Evolutionary conservation across 2,888 invertebrate genomes (phyloP).

Genomic region (Xylota segnis): DNA sequence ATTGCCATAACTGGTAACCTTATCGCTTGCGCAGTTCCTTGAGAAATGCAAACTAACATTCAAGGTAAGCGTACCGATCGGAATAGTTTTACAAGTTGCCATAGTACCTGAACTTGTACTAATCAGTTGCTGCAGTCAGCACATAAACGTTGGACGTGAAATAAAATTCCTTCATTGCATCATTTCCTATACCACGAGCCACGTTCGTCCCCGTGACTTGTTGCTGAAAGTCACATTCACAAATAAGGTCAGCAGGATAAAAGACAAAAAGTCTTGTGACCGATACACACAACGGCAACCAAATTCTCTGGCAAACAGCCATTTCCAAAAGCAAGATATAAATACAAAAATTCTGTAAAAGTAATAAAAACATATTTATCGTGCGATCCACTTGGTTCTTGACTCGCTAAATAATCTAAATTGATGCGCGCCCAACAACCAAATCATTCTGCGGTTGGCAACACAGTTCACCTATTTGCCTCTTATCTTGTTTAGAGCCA

Average conservation of each 20-base stretch:
- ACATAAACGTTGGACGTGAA: constrained; percentile 29
- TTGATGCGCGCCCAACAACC: constrained; percentile 28
- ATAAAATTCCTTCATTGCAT: constrained; percentile 20
- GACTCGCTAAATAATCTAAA: neutral
- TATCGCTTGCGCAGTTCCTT: too few species aligned
- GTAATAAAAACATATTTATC: constrained; percentile 12
- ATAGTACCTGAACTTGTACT: too few species aligned
- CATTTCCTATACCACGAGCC: neutral
- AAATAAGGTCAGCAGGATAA: constrained; percentile 12
- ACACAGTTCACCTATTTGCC: constrained; percentile 10
- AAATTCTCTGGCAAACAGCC: constrained; percentile 8
- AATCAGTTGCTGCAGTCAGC: neutral
- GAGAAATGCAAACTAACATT: too few species aligned
- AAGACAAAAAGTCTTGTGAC: constrained; percentile 11
- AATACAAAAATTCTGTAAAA: neutral
- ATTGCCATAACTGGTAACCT: too few species aligned
- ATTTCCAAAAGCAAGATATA: neutral
- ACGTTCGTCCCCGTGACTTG: constrained; percentile 20
- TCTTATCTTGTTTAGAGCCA: constrained; percentile 32
- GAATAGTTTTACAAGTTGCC: too few species aligned
- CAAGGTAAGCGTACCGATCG: too few species aligned
- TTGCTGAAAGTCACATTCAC: neutral
- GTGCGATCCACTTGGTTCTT: neutral
- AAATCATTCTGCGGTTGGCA: constrained; percentile 14
- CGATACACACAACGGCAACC: neutral